Conservation (phyloP, 2,888 invertebrate genomes). For the Aromia moschata region DNA sequence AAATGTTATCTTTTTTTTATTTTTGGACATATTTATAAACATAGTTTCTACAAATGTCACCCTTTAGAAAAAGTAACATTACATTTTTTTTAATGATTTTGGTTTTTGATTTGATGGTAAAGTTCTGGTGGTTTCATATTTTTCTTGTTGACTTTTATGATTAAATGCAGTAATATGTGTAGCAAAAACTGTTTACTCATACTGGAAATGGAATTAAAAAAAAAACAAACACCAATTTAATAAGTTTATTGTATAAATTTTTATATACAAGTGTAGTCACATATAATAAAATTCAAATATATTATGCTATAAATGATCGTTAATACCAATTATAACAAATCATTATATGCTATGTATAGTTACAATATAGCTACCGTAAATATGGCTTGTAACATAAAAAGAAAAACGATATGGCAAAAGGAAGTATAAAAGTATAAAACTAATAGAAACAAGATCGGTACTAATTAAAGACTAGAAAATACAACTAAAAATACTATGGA, state of each 20-base stretch:
- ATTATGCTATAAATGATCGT: slow-evolving; percentile 37
- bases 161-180: no score
- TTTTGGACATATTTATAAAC: no score
- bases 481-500: slow-evolving; percentile 14
- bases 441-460: slow-evolving; percentile 9
- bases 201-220: no score
- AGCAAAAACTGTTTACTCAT: no score
- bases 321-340: slow-evolving; percentile 33
- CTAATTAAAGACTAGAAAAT: slow-evolving; percentile 26
- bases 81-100: no score
- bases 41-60: no score
- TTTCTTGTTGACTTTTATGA: no score
- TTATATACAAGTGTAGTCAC: slow-evolving; percentile 42
- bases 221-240: slow-evolving; percentile 10
- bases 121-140: no score
- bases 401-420: slow-evolving; percentile 26
- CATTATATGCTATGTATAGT: slow-evolving; percentile 29
- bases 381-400: slow-evolving; percentile 21
- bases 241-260: slow-evolving; percentile 33
- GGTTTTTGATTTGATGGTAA: no score
- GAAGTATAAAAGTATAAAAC: slow-evolving; percentile 1
- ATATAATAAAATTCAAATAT: slow-evolving; percentile 38
- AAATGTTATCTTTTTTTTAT: no score
- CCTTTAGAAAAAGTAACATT: no score
- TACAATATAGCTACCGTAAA: slow-evolving; percentile 29